These are phyloP conservation scores for Nerophis ophidion DNA, from an alignment of 2,113 vertebrate species.

Conservation along the genomic window DNA sequence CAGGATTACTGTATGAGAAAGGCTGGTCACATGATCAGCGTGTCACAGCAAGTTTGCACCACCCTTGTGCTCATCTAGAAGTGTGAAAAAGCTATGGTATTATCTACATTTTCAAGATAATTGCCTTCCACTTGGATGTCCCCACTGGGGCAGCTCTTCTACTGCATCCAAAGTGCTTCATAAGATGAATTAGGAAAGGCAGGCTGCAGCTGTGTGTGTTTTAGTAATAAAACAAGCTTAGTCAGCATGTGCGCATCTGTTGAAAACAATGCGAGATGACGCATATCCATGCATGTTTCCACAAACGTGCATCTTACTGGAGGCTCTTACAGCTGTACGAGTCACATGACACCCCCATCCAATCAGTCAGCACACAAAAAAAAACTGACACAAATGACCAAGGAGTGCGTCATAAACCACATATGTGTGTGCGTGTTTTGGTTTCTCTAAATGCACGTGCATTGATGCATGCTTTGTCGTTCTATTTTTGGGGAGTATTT, in stretches of 20 bases:
- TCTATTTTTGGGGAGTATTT: slow-evolving; percentile 23
- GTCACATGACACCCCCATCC: slow-evolving; percentile 48
- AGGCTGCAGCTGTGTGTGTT: neutral
- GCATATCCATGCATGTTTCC: slow-evolving; percentile 3
- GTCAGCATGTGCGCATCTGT: neutral
- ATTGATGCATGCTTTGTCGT: slow-evolving; percentile 11
- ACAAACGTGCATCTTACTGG: slow-evolving; percentile 17
- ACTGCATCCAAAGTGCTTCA: too few relatives aligned
- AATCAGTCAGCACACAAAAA: slow-evolving; percentile 60
- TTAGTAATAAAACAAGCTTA: neutral
- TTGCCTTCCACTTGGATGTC: too few relatives aligned
- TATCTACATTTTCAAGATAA: too few relatives aligned
- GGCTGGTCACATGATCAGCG: too few relatives aligned
- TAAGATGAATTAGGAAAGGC: neutral
- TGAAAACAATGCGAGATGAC: slow-evolving; percentile 8
- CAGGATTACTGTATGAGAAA: too few relatives aligned
- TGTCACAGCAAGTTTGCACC: too few relatives aligned
- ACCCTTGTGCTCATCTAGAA: too few relatives aligned
- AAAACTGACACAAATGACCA: slow-evolving; percentile 44
- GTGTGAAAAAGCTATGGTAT: too few relatives aligned
- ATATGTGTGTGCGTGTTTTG: neutral
- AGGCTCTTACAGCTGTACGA: slow-evolving; percentile 53
- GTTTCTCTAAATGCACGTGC: slow-evolving; percentile 10
- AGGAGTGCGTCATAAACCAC: slow-evolving; percentile 29
- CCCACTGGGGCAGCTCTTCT: too few relatives aligned